These are phyloP conservation scores for Gymnoscelis rufifasciata DNA, from an alignment of 2,888 invertebrate genomes.

Conservation along the genomic window DNA sequence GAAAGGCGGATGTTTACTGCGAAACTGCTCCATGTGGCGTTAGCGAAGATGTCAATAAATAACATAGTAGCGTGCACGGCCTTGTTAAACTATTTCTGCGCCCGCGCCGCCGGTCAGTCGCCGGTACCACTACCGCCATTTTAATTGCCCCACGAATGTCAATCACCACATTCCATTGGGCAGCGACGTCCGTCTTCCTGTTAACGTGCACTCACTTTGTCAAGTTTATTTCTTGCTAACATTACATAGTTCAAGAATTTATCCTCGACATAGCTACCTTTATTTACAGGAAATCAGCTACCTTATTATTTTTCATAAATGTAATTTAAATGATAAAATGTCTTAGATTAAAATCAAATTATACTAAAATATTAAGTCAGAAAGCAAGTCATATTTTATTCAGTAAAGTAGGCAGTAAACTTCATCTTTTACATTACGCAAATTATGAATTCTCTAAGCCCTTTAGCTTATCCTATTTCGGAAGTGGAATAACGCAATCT, in stretches of 20 bases:
- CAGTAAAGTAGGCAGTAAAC: neutral
- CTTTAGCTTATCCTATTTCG: slow-evolving; percentile 13
- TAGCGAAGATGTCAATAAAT: slow-evolving; percentile 51
- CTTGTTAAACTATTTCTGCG: slow-evolving; percentile 68
- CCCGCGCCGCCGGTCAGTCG: slow-evolving; percentile 39
- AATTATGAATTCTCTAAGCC: slow-evolving; percentile 14
- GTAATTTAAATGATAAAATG: too few relatives aligned
- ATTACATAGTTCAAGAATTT: neutral
- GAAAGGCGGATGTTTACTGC: slow-evolving; percentile 45
- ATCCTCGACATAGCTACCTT: too few relatives aligned
- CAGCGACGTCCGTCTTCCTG: slow-evolving; percentile 41
- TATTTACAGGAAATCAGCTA: too few relatives aligned
- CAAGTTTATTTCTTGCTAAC: slow-evolving; percentile 6
- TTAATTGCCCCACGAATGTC: slow-evolving; percentile 64
- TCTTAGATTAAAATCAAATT: neutral
- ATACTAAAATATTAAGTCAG: too few relatives aligned
- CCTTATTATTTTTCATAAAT: too few relatives aligned
- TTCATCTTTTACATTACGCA: slow-evolving; percentile 5
- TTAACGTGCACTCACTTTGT: slow-evolving; percentile 29
- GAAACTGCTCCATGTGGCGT: slow-evolving; percentile 38
- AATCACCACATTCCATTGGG: slow-evolving; percentile 54
- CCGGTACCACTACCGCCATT: slow-evolving; percentile 32
- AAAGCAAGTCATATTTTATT: too few relatives aligned
- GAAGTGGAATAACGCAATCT: slow-evolving; percentile 25
- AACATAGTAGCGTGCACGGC: slow-evolving; percentile 53